Evolutionary conservation across 2,113 vertebrate genomes (phyloP), one percentile per base, ranked within the genome.

Genomic region (Lagenorhynchus albirostris): DNA sequence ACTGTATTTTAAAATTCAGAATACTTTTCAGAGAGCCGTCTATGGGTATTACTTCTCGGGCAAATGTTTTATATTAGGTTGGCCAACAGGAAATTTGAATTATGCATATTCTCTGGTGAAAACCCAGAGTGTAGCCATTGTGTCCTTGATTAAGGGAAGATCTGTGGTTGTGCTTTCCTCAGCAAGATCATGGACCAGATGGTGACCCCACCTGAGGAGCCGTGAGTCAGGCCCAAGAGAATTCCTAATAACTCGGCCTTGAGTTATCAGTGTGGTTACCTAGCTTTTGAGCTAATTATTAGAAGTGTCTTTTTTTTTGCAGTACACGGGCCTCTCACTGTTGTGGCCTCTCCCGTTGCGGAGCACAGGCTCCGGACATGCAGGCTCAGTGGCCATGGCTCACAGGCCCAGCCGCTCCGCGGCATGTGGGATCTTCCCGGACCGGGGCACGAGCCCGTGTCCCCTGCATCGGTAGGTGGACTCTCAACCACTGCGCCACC

Each of bases 1-100:
- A 62, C 55, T 97, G 73, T 82, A 36, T 90, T 95, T 90, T 92
- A 47, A 93, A 86, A 94, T 26, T 60, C 89, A 82, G n/a, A 36
- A 10, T 74, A 25, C 14, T 77, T 17, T 91, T 91, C 8, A 74
- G 65, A 73, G 68, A 87, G 14, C 18, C 18, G 21, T 70, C 31
- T 25, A 12, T 50, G 31, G 14, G 11, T 80, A 38, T n/a, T 36
- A 29, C 31, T 58, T 50, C 55, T 85, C 15, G 41, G 12, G 29
- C 7, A 87, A 18, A 73, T 79, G 15, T 36, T 90, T 84, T 36
- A 17, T 74, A 38, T 12, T 36, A 55, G 21, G 4, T 53, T 88
- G 63, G 11, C 11, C 29, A 76, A 36, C 1, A 47, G 58, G 18
- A 58, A 87, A 20, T 86, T 62, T 90, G 58, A 93, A 6, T 83